These are phyloP conservation scores for Lysandra coridon DNA, from an alignment of 2,888 invertebrate genomes.

Conservation along the genomic window DNA sequence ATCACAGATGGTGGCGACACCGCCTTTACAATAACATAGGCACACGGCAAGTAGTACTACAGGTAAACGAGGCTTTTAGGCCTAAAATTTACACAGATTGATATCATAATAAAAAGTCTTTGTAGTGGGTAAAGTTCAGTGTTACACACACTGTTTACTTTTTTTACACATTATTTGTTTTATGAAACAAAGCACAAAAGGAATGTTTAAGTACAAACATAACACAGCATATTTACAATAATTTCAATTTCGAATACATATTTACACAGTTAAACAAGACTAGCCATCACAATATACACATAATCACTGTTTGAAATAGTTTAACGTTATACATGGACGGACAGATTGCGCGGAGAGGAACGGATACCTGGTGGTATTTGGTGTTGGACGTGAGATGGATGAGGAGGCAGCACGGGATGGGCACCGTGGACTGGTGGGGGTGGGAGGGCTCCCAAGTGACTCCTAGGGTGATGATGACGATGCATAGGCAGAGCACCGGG, in stretches of 20 bases:
- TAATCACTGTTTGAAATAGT: constrained; percentile 45
- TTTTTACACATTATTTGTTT: too few relatives aligned
- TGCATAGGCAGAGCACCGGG: constrained; percentile 77
- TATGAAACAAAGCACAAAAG: background rate
- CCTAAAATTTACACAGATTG: constrained; percentile 47
- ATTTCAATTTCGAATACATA: constrained; percentile 40
- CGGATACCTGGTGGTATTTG: constrained; percentile 72
- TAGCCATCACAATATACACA: constrained; percentile 70
- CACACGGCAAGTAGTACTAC: constrained; percentile 59
- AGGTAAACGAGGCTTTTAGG: constrained; percentile 62
- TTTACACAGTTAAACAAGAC: constrained; percentile 67
- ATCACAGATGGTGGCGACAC: constrained; percentile 75
- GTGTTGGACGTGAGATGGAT: constrained; percentile 67
- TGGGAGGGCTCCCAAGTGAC: constrained; percentile 78
- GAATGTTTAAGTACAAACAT: background rate
- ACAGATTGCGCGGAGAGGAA: constrained; percentile 84
- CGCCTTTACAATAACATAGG: constrained; percentile 68
- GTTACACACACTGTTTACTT: background rate
- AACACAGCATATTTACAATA: constrained; percentile 51
- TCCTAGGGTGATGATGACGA: constrained; percentile 79
- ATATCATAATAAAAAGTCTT: constrained; percentile 10
- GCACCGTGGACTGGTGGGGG: constrained; percentile 72
- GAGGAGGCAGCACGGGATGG: constrained; percentile 76
- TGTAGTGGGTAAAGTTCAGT: constrained; percentile 1
- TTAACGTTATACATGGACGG: constrained; percentile 86